phyloP scores from a whole-genome alignment of 2,888 invertebrate species.

The Celastrina argiolus region DNA sequence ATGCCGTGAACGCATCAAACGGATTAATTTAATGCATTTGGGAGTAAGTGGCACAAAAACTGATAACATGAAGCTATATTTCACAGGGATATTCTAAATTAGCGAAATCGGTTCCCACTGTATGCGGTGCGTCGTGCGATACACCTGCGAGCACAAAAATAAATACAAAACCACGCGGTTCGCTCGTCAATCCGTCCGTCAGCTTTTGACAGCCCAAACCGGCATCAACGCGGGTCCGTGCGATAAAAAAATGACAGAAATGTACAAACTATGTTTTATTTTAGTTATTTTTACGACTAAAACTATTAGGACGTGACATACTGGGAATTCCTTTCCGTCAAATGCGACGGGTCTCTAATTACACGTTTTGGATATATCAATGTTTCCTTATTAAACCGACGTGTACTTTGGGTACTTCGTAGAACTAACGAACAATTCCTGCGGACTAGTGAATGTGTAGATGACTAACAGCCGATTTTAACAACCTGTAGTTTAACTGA shows the following conservation, averaged over 20 bases:
- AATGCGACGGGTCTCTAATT: constrained; percentile 1
- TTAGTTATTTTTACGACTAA: constrained; percentile 25
- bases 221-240: constrained; percentile 60
- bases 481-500: no score
- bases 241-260: constrained; percentile 49
- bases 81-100: constrained; percentile 20
- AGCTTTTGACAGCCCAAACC: constrained; percentile 74
- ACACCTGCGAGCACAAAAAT: constrained; percentile 58
- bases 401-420: not conserved
- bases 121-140: constrained; percentile 59
- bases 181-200: constrained; percentile 75
- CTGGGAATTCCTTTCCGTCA: constrained; percentile 3
- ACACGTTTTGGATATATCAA: not conserved
- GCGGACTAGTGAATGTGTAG: not conserved
- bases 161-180: constrained; percentile 60
- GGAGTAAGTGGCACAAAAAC: not conserved
- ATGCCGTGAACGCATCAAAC: not conserved
- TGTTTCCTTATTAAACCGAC: not conserved
- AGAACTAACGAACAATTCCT: not conserved
- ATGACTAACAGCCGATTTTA: no score
- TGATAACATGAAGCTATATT: constrained; percentile 14
- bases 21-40: not conserved
- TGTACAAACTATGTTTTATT: constrained; percentile 36
- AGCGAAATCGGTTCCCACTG: constrained; percentile 35
- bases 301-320: constrained; percentile 20